Conservation (phyloP, 2,113 vertebrate species). For the Bucco capensis region DNA sequence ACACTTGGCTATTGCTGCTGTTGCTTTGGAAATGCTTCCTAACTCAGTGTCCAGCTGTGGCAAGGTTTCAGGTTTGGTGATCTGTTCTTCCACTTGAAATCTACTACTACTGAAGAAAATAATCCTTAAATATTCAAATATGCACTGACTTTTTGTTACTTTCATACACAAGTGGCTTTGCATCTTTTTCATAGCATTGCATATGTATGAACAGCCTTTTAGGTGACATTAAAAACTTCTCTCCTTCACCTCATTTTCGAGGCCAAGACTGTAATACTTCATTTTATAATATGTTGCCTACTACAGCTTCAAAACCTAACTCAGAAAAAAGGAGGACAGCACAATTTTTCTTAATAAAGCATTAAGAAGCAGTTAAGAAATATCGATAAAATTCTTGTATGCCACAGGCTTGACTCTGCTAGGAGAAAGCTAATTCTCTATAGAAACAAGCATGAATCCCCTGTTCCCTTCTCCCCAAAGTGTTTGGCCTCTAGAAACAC, state of each 20-base stretch:
- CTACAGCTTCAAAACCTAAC: neutral
- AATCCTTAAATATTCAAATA: neutral
- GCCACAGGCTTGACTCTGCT: neutral
- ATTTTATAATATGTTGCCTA: neutral
- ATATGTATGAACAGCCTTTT: neutral
- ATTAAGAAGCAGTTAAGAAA: neutral
- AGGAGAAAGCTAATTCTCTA: neutral
- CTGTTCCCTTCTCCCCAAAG: neutral
- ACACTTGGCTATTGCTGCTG: neutral
- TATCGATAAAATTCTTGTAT: neutral
- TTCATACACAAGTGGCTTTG: neutral
- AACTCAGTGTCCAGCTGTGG: neutral
- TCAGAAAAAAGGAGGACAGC: neutral
- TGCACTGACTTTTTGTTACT: neutral
- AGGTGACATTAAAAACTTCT: neutral
- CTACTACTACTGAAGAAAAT: neutral
- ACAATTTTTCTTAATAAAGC: neutral
- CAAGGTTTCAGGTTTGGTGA: neutral
- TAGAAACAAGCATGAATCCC: neutral
- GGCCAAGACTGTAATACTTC: neutral
- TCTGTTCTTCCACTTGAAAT: neutral
- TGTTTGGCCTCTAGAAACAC: neutral
- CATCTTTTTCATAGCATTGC: neutral
- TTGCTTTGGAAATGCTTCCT: neutral
- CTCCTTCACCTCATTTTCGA: neutral